Base-by-base conservation (phyloP, 2,888 invertebrate species). In the Mactromeris polynyma region DNA sequence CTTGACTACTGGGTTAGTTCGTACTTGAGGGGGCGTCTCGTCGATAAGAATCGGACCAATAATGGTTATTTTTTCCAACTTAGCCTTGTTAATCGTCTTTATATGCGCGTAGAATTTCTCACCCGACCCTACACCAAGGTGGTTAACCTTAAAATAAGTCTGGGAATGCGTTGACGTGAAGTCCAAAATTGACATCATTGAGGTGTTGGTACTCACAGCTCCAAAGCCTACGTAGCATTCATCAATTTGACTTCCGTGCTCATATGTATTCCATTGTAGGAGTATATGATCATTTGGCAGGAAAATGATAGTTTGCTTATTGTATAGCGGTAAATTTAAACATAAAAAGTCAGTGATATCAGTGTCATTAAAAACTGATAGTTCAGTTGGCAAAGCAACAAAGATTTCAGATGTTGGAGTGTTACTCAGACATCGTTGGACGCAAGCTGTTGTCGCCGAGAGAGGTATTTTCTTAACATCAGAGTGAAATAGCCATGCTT, bases 41-140 rank as follows among this genome's bases (percentile, higher is more conserved):
- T 91, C 91, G n/a, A 93, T 90, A 11, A 94, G 31, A 2, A 94
- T 73, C 17, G 94, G 94, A 19, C 94, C 94, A 58, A 93, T 36
- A 1, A 89, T 40, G 14, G 69, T 69, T 4, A 89, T 79, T 6
- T 64, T 82, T 51, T 87, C 78, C 21, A 93, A 26, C 9, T 90
- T 91, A 33, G 94, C 93, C 87, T 93, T 93, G 87, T 93, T 94
- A 9, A 78, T 19, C 14, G 88, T 85, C 73, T 88, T 92, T 1
- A 94, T 81, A 46, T 93, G 91, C 11, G 91, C 77, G 78, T 90
- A 93, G 36, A 94, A 91, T 17, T 77, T 19, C 33, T 89, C 46
- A 7, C 88, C 87, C 2, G 87, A 80, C 2, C 85, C 86, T 9
- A 94, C 38, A 9, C 94, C 94, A 46, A 83, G 64, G 81, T 93